Percentiles rank a stretch among this genome's conserved stretches.
phyloP scores from a whole-genome alignment of 53 echinoderm and acorn worm species.

The Crossaster papposus region DNA sequence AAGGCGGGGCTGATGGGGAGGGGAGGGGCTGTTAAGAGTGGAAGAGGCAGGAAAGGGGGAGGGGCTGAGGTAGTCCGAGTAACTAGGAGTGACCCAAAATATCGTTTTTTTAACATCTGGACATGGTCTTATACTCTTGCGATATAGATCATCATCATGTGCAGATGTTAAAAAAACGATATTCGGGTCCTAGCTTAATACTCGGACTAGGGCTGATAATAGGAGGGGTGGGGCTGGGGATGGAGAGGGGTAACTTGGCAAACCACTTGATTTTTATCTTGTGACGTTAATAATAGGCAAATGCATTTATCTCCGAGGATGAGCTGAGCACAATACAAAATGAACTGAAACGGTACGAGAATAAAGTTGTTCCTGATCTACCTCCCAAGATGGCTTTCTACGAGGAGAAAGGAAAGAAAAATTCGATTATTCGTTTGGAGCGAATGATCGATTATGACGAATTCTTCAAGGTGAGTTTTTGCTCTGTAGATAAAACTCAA shows the following conservation, averaged over 20 bases:
- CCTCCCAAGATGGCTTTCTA: constrained; percentile 66
- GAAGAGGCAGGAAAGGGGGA: too few species aligned
- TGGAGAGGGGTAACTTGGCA: not conserved
- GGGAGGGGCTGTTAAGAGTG: too few species aligned
- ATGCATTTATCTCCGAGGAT: constrained; percentile 50
- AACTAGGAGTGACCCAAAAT: too few species aligned
- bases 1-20: too few species aligned
- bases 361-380: constrained; percentile 59
- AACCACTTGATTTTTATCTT: not conserved
- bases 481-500: not conserved
- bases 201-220: too few species aligned
- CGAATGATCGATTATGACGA: constrained; percentile 65
- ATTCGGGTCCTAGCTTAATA: too few species aligned
- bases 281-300: constrained; percentile 21
- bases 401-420: constrained; percentile 64
- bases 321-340: constrained; percentile 45
- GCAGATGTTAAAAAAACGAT: too few species aligned
- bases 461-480: constrained; percentile 60
- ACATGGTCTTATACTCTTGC: too few species aligned
- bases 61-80: too few species aligned
- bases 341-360: constrained; percentile 54
- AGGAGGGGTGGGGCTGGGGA: too few species aligned
- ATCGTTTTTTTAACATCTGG: too few species aligned
- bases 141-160: too few species aligned
- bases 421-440: constrained; percentile 65